Base-by-base conservation (phyloP, 2,113 vertebrate genomes). In the Oophaga pumilio region DNA sequence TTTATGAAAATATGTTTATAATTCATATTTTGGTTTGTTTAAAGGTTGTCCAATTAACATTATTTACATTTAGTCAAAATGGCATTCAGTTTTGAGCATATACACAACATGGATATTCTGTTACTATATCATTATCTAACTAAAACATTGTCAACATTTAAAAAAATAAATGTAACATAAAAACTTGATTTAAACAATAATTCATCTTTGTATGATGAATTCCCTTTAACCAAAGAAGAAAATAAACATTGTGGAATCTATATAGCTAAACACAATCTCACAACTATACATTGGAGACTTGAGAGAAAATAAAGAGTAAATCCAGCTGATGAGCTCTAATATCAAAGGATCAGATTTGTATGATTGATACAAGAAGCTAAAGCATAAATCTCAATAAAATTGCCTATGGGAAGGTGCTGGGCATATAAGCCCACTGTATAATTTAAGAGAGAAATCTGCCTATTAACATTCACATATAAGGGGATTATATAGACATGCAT, bases 331-430 rank as follows among this genome's bases (percentile, higher is more conserved):
- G 22, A 62, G 14, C 56, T 81, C 56, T 64, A 62, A 81, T 82
- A 66, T 60, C 80, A 66, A 52, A 78, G 76, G 20, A 78, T 78
- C 50, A 78, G 49, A 52, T 57, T 59, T 57, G 53, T 79, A 79
- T 79, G 76, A 57, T 79, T n/a, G 43, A 57, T 82, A 64, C 20
- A 0, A 22, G 66, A 82, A 82, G 60, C 60, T 52, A 50, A 52
- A 24, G 60, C 80, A 82, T 82, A 50, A 82, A 66, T 66, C 80
- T 66, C 80, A 9, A 50, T 82, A 66, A 82, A 82, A 82, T 66
- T 66, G 60, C 80, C 60, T 66, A 82, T 82, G 80, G 60, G 60
- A 66, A 17, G 33, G 60, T 50, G 79, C 18, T 50, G 33, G 60
- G 60, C 33, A n/a, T 49, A 82, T 50, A 50, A 66, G 60, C 60